These are phyloP conservation scores for Pocillopora verrucosa DNA, from an alignment of 64 coral and sea anemone genomes.

Conservation along the genomic window DNA sequence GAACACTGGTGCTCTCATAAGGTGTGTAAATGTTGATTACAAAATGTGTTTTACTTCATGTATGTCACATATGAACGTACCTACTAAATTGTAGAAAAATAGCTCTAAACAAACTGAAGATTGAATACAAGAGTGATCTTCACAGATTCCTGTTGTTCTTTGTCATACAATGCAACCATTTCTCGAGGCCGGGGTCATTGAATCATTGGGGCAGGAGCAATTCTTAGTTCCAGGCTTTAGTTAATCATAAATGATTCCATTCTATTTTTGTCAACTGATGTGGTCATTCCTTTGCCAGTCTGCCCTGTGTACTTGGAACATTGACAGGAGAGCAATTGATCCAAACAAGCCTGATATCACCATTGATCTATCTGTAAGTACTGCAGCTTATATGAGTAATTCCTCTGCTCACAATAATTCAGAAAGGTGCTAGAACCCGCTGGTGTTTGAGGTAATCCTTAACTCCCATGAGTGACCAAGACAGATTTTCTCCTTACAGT, in stretches of 20 bases:
- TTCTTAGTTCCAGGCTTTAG: no score
- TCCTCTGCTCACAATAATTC: no score
- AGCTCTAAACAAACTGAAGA: neutral
- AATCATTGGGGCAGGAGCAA: no score
- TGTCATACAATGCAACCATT: neutral
- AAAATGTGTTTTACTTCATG: neutral
- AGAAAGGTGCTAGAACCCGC: no score
- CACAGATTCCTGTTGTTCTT: neutral
- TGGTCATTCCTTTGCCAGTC: conserved; percentile 44
- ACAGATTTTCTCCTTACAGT: no score
- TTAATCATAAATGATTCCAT: no score
- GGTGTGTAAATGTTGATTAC: conserved; percentile 7
- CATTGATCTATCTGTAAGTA: conserved; percentile 86
- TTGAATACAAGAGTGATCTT: neutral
- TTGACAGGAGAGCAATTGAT: conserved; percentile 79
- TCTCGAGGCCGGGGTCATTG: no score
- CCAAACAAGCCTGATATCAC: conserved; percentile 78
- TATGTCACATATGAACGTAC: no score
- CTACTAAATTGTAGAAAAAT: no score
- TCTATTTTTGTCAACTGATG: no score
- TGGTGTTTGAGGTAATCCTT: no score
- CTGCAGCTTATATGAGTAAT: neutral
- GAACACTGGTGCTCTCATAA: conserved; percentile 98
- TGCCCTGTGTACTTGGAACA: conserved; percentile 92
- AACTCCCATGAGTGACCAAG: no score